A percentile compares a stretch with the other conserved stretches of the same genome.
phyloP scores from a whole-genome alignment of 92 coral and sea anemone genomes.

The Paramuricea clavata region DNA sequence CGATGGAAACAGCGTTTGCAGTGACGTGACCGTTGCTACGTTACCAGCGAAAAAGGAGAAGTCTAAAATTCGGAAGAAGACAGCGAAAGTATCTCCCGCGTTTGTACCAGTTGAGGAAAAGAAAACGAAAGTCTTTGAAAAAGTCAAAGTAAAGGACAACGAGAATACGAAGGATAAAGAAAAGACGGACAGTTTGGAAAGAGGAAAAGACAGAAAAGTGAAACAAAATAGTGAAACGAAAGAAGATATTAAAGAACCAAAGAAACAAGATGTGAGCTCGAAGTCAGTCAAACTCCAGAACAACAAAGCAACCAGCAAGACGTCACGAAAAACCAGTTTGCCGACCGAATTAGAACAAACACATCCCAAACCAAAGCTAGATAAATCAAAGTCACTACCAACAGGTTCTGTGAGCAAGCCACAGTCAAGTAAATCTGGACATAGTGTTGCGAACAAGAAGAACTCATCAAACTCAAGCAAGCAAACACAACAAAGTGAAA shows the following conservation, averaged over 20 bases:
- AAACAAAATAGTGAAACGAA: slow-evolving; percentile 39
- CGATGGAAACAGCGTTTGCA: slow-evolving; percentile 35
- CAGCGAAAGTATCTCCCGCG: slow-evolving; percentile 33
- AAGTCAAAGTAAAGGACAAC: slow-evolving; percentile 36
- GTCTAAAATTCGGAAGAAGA: slow-evolving; percentile 53
- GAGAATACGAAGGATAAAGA: slow-evolving; percentile 81
- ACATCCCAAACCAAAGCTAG: slow-evolving; percentile 32
- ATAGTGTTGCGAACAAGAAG: slow-evolving; percentile 34
- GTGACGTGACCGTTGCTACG: slow-evolving; percentile 50
- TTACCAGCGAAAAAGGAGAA: slow-evolving; percentile 60
- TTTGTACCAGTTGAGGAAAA: slow-evolving; percentile 24
- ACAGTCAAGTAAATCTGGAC: slow-evolving; percentile 47
- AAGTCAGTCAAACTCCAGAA: slow-evolving; percentile 54
- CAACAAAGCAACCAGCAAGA: slow-evolving; percentile 55
- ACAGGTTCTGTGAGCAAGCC: slow-evolving; percentile 11
- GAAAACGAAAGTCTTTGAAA: slow-evolving; percentile 31
- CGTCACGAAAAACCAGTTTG: slow-evolving; percentile 70
- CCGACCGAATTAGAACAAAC: slow-evolving; percentile 61
- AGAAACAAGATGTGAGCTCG: slow-evolving; percentile 68
- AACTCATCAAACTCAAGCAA: slow-evolving; percentile 30
- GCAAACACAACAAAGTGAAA: neutral
- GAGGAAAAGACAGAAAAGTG: slow-evolving; percentile 74
- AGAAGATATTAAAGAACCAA: slow-evolving; percentile 73
- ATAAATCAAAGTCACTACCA: slow-evolving; percentile 47
- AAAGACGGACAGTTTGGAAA: slow-evolving; percentile 74